Evolutionary conservation across 1,140 invertebrate genomes (phyloP), one percentile per base, ranked within the genome.

Genomic region (Acyrthosiphon pisum): DNA sequence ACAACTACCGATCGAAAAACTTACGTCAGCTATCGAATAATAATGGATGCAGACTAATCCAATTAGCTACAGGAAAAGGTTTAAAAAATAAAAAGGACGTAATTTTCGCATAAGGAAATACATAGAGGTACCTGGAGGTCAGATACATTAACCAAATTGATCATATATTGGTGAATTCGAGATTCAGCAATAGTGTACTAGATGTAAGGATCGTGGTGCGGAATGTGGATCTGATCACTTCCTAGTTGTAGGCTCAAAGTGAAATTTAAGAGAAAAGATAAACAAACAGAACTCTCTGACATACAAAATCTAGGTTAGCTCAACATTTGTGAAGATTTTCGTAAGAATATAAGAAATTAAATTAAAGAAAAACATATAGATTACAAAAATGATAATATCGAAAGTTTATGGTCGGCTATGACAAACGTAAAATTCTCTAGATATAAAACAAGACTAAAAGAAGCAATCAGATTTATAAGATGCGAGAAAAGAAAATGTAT

Each of bases 131-230:
- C 26, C 60, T 68, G 30, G 6, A 68, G 8, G 30, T 68, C 30
- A 68, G 30, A 68, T n/a, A n/a, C 60, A 68, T n/a, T n/a, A 68
- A 68, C 60, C 60, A 68, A 26, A 68, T 68, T 68, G 60, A 68
- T 68, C 60, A 68, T 68, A 3, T 68, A n/a, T n/a, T 68, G 60
- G 60, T 68, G 60, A 68, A 68, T n/a, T n/a, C 30, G 7, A 68
- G 60, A n/a, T 68, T 68, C 60, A 68, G 60, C 60, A 68, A 76
- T 76, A n/a, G 60, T 76, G 30, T n/a, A 76, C 60, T 76, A 76
- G 8, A 76, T 76, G 60, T 76, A 76, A 76, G 30, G 60, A 76
- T 9, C 60, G 7, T 0, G n/a, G 14, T 76, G n/a, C 26, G 30
- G 60, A 76, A 76, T 76, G 30, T n/a, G 8, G 60, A 14, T n/a